These are phyloP conservation scores for Amphipoea oculea DNA, from an alignment of 2,888 invertebrate species.

Conservation along the genomic window DNA sequence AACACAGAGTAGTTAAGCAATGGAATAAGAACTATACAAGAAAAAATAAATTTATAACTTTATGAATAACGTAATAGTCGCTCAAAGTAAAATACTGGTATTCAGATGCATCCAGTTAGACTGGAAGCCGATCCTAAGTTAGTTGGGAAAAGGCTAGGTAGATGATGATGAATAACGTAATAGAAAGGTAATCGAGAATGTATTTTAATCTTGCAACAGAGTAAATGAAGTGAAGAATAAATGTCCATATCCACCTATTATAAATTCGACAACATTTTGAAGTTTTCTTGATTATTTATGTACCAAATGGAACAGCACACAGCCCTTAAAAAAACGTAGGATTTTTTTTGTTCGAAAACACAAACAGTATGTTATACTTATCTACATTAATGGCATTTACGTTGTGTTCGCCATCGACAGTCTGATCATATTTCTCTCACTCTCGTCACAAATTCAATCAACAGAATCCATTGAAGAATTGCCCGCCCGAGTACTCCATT, in stretches of 20 bases:
- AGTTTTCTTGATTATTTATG: neutral
- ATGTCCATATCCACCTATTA: neutral
- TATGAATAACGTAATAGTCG: neutral
- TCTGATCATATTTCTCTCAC: constrained; percentile 1
- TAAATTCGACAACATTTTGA: neutral
- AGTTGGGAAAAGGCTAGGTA: too few species aligned
- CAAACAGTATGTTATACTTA: neutral
- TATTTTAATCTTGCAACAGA: neutral
- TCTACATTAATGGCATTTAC: neutral
- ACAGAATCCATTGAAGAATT: neutral
- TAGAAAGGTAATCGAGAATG: neutral
- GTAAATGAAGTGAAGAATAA: neutral
- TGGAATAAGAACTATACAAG: neutral
- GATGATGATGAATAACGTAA: neutral
- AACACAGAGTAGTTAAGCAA: constrained; percentile 35
- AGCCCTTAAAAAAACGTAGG: neutral
- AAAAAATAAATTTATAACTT: too few species aligned
- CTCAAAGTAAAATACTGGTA: too few species aligned
- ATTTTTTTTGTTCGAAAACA: neutral
- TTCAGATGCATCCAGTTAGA: too few species aligned
- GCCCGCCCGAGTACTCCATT: constrained; percentile 26
- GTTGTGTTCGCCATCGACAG: constrained; percentile 1
- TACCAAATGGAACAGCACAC: too few species aligned
- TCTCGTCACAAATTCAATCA: constrained; percentile 12
- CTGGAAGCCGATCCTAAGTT: too few species aligned